Base-by-base conservation (phyloP, 2,113 vertebrate species). In the Megalops atlanticus region DNA sequence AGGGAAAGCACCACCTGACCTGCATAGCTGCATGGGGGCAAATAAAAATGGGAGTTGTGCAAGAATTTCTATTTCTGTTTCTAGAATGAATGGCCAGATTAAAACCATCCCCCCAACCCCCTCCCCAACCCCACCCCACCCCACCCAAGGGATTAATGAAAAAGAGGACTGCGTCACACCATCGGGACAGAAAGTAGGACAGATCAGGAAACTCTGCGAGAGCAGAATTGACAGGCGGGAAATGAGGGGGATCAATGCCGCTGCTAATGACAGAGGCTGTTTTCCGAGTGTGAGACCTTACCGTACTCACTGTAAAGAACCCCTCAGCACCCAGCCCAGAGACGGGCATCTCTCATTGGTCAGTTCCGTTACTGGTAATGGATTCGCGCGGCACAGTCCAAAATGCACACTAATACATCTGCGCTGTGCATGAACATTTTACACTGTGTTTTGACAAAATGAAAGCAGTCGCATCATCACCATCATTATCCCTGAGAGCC, bases 1-100 rank as follows among this genome's bases (percentile, higher is more conserved):
- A 35, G 27, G 64, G 11, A 68, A 4, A 64, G n/a, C 0, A 64
- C 58, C 8, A n/a, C n/a, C 58, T 31, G 58, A n/a, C 10, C 27
- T 8, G 58, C 14, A 38, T 16, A 36, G 24, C 24, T 43, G n/a
- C 39, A 33, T 8, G 24, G 11, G 18, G 31, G 21, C 18, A 35
- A 68, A 54, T 40, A 27, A 27, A 64, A 2, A 64, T 64, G 35
- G 24, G 24, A 36, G 47, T 39, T 73, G 45, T 74, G 70, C 24
- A 54, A 80, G 38, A 54, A 80, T 73, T 35, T 40, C 79, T 80
- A 80, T 80, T 80, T 40, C 79, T 80, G 74, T 80, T 80, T 80
- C 70, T 52, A 47, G 79, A 80, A 36, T 73, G 38, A 80, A 80
- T 40, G 41, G 45, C 79, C 38, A 80, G 69, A 73, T 80, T 40